These are phyloP conservation scores for Drosophila bifasciata DNA, from an alignment of 1,140 invertebrate species.

Conservation along the genomic window DNA sequence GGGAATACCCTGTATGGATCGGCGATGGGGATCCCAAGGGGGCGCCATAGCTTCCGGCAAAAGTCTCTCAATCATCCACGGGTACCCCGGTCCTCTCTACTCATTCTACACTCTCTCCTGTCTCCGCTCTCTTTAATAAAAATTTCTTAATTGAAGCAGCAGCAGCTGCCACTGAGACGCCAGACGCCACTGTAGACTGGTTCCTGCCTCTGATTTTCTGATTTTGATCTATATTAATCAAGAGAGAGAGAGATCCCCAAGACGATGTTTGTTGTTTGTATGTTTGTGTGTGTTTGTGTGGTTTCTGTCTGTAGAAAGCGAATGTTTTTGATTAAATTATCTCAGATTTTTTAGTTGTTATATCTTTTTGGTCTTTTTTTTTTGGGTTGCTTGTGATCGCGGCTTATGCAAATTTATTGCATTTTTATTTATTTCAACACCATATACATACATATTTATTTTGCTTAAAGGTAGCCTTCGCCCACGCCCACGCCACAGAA, in stretches of 20 bases:
- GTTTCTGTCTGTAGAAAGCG: constrained; percentile 34
- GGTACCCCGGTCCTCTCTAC: constrained; percentile 13
- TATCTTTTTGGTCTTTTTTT: not conserved
- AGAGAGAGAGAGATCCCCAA: constrained; percentile 43
- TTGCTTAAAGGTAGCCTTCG: constrained; percentile 23
- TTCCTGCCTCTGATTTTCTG: constrained; percentile 39
- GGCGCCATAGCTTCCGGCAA: constrained; percentile 70
- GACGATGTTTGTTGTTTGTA: not conserved
- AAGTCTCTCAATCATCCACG: constrained; percentile 8
- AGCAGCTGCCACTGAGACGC: constrained; percentile 28
- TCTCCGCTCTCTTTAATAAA: constrained; percentile 68
- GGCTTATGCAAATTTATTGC: constrained; percentile 55
- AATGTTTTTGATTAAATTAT: constrained; percentile 52
- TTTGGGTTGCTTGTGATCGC: constrained; percentile 5
- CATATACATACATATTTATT: constrained; percentile 11
- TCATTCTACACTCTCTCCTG: constrained; percentile 43
- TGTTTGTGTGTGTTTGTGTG: too few species aligned
- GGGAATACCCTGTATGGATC: not conserved
- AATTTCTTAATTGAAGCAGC: constrained; percentile 80
- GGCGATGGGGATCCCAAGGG: constrained; percentile 7
- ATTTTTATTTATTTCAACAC: constrained; percentile 34
- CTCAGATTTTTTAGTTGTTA: constrained; percentile 24
- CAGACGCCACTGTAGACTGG: constrained; percentile 72
- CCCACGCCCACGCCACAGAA: not conserved
- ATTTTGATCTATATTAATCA: constrained; percentile 81